phyloP scores from a whole-genome alignment of 30 jellyfish, hydroid and myxozoan species.

The Pseudorhiza aurosa region DNA sequence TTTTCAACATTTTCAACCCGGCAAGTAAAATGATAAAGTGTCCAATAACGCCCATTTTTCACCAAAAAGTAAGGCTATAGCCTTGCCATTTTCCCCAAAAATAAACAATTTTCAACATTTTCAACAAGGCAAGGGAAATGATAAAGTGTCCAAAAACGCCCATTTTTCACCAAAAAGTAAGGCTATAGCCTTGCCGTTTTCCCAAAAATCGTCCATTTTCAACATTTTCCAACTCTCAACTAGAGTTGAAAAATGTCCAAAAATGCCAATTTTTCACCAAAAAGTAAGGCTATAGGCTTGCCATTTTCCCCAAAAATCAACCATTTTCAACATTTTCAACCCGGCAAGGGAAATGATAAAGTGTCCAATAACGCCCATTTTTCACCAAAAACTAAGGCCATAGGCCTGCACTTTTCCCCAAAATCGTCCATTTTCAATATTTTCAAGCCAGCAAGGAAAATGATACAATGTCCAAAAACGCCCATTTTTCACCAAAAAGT shows the following conservation, averaged over 20 bases:
- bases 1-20: neutral
- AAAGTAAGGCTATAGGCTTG: slow-evolving; percentile 1
- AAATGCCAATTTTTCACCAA: neutral
- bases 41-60: neutral
- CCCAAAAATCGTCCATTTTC: neutral
- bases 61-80: neutral
- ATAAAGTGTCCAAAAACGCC: neutral
- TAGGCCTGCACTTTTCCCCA: neutral
- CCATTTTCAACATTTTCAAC: neutral
- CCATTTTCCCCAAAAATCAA: neutral
- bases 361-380: neutral
- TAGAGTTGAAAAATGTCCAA: neutral
- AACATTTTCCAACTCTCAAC: neutral
- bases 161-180: neutral
- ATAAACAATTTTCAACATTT: neutral
- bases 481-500: neutral
- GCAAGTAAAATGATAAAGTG: neutral
- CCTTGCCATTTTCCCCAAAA: neutral
- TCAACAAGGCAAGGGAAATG: neutral
- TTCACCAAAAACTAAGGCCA: neutral
- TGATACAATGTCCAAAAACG: neutral
- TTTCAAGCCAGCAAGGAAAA: neutral
- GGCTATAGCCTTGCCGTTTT: neutral
- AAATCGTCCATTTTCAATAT: neutral
- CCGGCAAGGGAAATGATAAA: neutral